phyloP scores from a whole-genome alignment of 1,140 invertebrate genomes.

The Drosophila navojoa region DNA sequence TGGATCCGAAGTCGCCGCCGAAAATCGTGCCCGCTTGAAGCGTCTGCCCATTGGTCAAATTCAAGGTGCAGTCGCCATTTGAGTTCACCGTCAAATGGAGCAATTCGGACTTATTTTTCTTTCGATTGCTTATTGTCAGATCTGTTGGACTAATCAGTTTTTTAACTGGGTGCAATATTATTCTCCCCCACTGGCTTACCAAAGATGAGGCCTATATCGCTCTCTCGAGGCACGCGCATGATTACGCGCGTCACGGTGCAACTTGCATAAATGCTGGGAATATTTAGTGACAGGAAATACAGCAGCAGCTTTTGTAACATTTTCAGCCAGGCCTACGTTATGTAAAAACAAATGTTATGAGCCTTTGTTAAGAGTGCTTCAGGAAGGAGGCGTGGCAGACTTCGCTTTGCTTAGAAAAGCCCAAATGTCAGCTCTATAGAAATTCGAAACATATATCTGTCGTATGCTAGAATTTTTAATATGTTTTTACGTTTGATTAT shows the following conservation, averaged over 20 bases:
- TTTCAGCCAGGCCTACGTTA: conserved; percentile 20
- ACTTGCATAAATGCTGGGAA: background rate
- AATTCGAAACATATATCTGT: no score
- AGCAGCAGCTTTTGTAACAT: conserved; percentile 51
- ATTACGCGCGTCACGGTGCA: conserved; percentile 55
- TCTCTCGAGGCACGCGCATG: conserved; percentile 57
- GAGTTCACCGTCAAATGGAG: conserved; percentile 54
- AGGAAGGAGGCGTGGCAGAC: background rate
- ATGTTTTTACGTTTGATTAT: no score
- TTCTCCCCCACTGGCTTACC: conserved; percentile 40
- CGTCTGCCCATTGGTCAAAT: conserved; percentile 48
- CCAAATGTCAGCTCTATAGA: no score
- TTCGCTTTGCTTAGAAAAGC: no score
- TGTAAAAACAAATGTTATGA: background rate
- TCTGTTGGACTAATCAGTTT: conserved; percentile 30
- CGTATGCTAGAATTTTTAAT: no score
- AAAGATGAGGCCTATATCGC: conserved; percentile 73
- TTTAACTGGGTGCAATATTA: background rate
- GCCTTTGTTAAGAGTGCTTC: background rate
- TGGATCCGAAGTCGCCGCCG: conserved; percentile 64
- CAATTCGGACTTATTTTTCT: conserved; percentile 31
- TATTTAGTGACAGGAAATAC: conserved; percentile 24
- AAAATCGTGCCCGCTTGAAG: conserved; percentile 49
- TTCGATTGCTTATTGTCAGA: conserved; percentile 56
- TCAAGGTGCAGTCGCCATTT: conserved; percentile 59